These are phyloP conservation scores for Ispidina lecontei DNA, from an alignment of 2,797 vertebrate genomes.

Conservation along the genomic window DNA sequence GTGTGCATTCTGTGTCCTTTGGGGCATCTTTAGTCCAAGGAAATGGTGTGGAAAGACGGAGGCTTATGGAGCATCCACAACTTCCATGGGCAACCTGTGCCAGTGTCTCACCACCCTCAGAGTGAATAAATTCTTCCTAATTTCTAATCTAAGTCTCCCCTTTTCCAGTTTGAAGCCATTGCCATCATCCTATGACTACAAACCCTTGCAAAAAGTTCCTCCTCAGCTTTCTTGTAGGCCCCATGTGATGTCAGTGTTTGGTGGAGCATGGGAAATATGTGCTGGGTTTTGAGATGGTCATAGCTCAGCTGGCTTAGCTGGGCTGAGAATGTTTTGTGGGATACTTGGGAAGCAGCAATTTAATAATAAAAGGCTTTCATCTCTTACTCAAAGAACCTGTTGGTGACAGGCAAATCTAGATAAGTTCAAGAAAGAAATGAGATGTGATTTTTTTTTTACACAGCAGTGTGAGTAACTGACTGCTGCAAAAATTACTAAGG, in stretches of 20 bases:
- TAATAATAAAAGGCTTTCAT: slow-evolving; percentile 9
- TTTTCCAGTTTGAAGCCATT: no score
- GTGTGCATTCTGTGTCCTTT: not conserved
- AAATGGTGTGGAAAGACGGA: not conserved
- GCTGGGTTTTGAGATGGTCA: not conserved
- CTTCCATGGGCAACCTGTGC: no score
- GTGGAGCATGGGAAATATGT: not conserved
- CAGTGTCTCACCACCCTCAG: no score
- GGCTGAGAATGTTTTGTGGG: not conserved
- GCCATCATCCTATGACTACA: no score
- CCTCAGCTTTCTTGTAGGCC: no score
- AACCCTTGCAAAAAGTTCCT: no score
- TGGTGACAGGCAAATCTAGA: slow-evolving; percentile 23
- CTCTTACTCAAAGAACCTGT: not conserved
- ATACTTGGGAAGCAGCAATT: not conserved
- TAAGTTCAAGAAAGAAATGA: not conserved
- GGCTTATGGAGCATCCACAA: not conserved
- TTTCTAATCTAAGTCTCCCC: no score
- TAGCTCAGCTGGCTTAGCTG: not conserved
- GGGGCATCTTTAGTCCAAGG: not conserved
- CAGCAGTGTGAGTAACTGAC: not conserved
- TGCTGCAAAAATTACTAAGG: slow-evolving; percentile 12
- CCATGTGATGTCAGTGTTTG: not conserved
- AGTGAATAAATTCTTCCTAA: no score
- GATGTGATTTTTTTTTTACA: not conserved